Conservation (phyloP, 2,113 vertebrate genomes). For the Thamnaconus septentrionalis region DNA sequence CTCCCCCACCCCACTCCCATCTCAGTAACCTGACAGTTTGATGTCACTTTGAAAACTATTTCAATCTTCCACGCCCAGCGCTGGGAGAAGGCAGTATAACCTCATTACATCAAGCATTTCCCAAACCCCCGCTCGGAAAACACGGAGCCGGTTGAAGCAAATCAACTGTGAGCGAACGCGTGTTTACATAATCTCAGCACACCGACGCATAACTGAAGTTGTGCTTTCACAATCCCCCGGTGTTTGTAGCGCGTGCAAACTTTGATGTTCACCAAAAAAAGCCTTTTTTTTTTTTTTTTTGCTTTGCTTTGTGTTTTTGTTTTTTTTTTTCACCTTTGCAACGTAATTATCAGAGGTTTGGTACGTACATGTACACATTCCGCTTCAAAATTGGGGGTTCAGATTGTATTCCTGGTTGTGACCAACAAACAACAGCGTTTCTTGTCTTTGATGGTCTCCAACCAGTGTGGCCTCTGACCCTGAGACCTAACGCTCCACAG, state of each 20-base stretch:
- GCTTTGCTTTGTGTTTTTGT: not conserved
- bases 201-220: conserved; percentile 40
- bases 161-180: conserved; percentile 28
- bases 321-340: conserved; percentile 8
- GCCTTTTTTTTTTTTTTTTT: no score
- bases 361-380: no score
- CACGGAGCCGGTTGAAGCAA: conserved; percentile 24
- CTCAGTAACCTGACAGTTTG: conserved; percentile 30
- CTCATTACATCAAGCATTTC: conserved; percentile 47
- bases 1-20: not conserved
- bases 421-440: no score
- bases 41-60: conserved; percentile 21
- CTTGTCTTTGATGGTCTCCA: no score
- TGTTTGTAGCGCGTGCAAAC: conserved; percentile 17
- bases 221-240: conserved; percentile 23
- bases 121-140: conserved; percentile 22
- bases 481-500: no score
- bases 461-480: no score
- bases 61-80: conserved; percentile 8
- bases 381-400: no score
- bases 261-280: not conserved
- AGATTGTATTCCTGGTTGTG: no score
- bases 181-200: conserved; percentile 49
- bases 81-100: conserved; percentile 26
- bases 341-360: no score